Evolutionary conservation across 30 jellyfish, hydroid and myxozoan genomes (phyloP), one percentile per base, ranked within the genome.

Genomic region (Aurelia aurita complex sp. Pacific): DNA sequence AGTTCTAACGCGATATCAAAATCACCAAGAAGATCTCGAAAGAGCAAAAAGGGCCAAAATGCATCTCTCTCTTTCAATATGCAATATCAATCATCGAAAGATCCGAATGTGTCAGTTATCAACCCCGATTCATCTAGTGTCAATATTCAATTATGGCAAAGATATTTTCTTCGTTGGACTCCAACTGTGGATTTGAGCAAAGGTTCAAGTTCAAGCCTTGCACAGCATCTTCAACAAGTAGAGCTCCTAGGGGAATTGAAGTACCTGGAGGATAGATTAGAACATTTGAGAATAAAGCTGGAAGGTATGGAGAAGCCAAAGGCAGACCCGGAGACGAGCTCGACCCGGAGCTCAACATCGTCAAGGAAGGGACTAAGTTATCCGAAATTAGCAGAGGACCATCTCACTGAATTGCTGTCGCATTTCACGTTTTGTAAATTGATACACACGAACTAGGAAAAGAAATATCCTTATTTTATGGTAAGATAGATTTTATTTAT

Each of bases 141-240:
- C 13, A 76, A 74, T 67, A 77, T 74, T 61, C 67, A 74, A 53
- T 34, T 92, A 33, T 92, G 98, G 98, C 80, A 82, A 35, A 74
- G 67, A 3, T 88, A 77, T 67, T 92, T 92, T 67, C 57, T 87
- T 5, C 97, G 98, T 5, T 92, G 98, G 98, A 68, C 89, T 3
- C 97, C 98, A 36, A 63, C 90, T 13, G 60, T 83, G 35, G 95
- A 92, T 83, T 73, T 78, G 17, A 61, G 86, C 75, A 79, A 92
- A 74, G 98, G 93, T 3, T 91, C 89, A 42, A 85, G 96, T 77
- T 34, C 64, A 18, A 88, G 76, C 14, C 66, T 80, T 50, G 68
- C 95, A 3, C 91, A 77, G 69, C 89, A 80, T 54, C 79, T 87
- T 53, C 98, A 92, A 69, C 98, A 92, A 69, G 81, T 16, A 17